Conservation (phyloP, 2,797 vertebrate genomes). For the Enteromius afrohamiltoni region DNA sequence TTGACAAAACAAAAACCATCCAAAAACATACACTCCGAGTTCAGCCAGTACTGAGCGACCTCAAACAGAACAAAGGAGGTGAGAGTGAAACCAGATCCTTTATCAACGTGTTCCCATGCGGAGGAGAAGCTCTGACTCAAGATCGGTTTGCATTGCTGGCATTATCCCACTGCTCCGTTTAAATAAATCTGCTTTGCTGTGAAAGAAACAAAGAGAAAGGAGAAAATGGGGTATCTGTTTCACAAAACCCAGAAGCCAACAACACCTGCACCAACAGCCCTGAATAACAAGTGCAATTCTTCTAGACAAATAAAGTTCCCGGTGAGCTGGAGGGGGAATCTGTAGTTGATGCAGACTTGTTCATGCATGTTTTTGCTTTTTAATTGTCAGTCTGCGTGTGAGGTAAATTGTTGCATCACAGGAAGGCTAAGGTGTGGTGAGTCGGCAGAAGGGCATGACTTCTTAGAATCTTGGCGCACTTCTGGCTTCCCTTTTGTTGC, state of each 20-base stretch:
- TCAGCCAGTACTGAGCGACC: slow-evolving; percentile 51
- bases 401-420: slow-evolving; percentile 12
- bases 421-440: slow-evolving; percentile 9
- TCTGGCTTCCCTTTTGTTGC: slow-evolving; percentile 11
- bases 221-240: slow-evolving; percentile 27
- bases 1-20: slow-evolving; percentile 22
- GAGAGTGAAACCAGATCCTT: slow-evolving; percentile 42
- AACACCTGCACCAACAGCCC: slow-evolving; percentile 49
- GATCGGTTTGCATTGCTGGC: slow-evolving; percentile 45
- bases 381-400: slow-evolving; percentile 16
- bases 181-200: slow-evolving; percentile 38
- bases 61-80: slow-evolving; percentile 42
- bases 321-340: slow-evolving; percentile 15
- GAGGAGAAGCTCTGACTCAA: slow-evolving; percentile 46
- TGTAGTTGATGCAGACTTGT: slow-evolving; percentile 29
- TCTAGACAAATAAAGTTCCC: slow-evolving; percentile 21
- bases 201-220: slow-evolving; percentile 38
- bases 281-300: slow-evolving; percentile 45
- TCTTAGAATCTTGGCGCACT: slow-evolving; percentile 13
- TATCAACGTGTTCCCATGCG: slow-evolving; percentile 49
- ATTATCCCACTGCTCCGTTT: slow-evolving; percentile 37
- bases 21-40: slow-evolving; percentile 25
- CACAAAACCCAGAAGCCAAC: slow-evolving; percentile 40
- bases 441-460: slow-evolving; percentile 1
- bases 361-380: slow-evolving; percentile 26